These are phyloP conservation scores for Callorhinus ursinus DNA, from an alignment of 2,113 vertebrate species.

Conservation along the genomic window DNA sequence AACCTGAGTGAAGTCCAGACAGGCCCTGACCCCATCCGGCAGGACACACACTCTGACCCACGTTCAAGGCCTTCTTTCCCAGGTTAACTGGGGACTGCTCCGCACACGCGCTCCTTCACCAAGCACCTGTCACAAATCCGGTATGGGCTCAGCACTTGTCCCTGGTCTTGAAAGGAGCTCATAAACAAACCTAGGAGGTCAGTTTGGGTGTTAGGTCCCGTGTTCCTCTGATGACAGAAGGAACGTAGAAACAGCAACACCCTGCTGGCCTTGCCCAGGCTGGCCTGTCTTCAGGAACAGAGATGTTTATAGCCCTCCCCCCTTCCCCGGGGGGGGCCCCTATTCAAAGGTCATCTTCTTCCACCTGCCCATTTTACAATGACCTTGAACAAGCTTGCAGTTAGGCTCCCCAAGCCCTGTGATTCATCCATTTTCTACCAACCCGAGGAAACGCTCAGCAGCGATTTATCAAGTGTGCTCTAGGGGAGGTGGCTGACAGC, in stretches of 20 bases:
- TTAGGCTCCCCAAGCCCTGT: neutral
- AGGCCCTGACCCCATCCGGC: neutral
- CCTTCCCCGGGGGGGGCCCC: rapidly evolving
- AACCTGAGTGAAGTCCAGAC: neutral
- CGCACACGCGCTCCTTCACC: rapidly evolving
- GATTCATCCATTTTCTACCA: slow-evolving; percentile 38
- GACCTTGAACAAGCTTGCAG: neutral
- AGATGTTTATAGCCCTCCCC: neutral
- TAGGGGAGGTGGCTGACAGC: slow-evolving; percentile 43
- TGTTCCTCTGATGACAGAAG: neutral
- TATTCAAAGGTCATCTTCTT: neutral
- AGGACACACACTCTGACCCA: neutral
- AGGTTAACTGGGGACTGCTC: neutral
- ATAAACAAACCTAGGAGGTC: neutral
- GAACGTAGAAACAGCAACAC: neutral
- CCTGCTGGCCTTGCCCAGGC: no score
- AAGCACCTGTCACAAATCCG: neutral
- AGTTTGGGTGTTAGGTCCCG: neutral
- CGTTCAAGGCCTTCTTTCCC: neutral
- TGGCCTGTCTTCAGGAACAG: neutral
- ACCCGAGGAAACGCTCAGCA: neutral
- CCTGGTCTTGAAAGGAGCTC: neutral
- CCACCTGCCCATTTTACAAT: neutral
- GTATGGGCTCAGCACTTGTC: neutral
- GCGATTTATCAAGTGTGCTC: neutral